phyloP scores from a whole-genome alignment of 1,140 invertebrate species.

The Aphelinus atriplicis region DNA sequence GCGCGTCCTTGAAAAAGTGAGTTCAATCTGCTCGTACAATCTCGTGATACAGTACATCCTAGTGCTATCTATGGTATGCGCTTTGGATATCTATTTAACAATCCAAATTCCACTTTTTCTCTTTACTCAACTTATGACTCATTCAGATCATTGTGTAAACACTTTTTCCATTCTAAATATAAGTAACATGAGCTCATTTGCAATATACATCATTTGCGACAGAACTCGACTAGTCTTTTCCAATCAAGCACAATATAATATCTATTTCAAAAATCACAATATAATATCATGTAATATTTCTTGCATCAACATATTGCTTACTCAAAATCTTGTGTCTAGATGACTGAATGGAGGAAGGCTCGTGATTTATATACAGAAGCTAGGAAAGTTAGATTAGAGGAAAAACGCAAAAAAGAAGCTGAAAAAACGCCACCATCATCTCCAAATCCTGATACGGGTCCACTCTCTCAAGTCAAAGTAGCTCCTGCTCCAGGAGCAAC shows the following conservation, averaged over 20 bases:
- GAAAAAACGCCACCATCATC: conserved; percentile 59
- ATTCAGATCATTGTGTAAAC: too few species aligned
- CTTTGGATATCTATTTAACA: too few species aligned
- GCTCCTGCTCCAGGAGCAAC: conserved; percentile 56
- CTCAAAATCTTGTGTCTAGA: conserved; percentile 48
- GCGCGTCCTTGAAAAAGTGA: conserved; percentile 72
- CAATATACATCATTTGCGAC: neutral
- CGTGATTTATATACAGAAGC: conserved; percentile 71
- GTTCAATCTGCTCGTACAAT: neutral
- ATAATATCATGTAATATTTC: too few species aligned
- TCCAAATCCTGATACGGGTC: conserved; percentile 46
- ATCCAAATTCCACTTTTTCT: too few species aligned
- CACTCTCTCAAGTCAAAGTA: conserved; percentile 65
- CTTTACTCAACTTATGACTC: too few species aligned
- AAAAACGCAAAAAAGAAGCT: conserved; percentile 66
- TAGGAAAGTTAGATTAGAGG: conserved; percentile 69
- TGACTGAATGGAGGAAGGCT: conserved; percentile 74
- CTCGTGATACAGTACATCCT: too few species aligned
- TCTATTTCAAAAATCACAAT: too few species aligned
- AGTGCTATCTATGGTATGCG: too few species aligned
- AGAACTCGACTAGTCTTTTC: too few species aligned
- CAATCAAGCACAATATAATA: too few species aligned
- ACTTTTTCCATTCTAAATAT: too few species aligned
- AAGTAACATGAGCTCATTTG: neutral
- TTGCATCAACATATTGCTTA: too few species aligned